Evolutionary conservation across 1,140 invertebrate species (phyloP).

Genomic region (Gryon sp.): DNA sequence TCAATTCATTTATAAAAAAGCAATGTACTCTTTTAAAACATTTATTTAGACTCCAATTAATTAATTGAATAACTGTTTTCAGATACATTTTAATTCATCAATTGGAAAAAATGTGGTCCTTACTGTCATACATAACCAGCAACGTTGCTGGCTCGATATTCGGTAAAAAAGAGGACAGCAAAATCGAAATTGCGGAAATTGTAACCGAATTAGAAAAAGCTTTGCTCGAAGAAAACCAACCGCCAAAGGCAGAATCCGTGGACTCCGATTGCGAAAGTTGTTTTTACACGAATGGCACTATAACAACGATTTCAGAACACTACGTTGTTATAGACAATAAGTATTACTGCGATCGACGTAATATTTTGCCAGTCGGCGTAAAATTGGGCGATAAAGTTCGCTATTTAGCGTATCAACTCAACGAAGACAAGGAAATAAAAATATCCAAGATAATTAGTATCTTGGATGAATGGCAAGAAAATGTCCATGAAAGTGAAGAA

Average conservation of each 20-base stretch:
- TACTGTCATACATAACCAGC: too few relatives aligned
- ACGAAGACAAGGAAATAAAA: conserved; percentile 62
- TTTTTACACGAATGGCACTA: conserved; percentile 67
- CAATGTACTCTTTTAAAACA: too few relatives aligned
- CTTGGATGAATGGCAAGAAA: conserved; percentile 62
- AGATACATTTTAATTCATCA: too few relatives aligned
- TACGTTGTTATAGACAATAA: conserved; percentile 69
- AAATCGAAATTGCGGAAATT: conserved; percentile 1
- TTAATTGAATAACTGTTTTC: too few relatives aligned
- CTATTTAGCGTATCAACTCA: conserved; percentile 65
- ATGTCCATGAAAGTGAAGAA: neutral
- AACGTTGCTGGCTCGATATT: too few relatives aligned
- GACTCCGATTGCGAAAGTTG: conserved; percentile 47
- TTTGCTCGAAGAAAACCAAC: neutral
- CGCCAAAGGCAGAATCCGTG: too few relatives aligned
- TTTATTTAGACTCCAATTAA: too few relatives aligned
- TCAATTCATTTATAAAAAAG: too few relatives aligned
- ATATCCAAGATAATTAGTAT: conserved; percentile 68
- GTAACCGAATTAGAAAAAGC: conserved; percentile 9
- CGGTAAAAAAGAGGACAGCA: neutral
- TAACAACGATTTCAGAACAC: conserved; percentile 60
- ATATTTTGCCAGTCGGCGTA: conserved; percentile 34
- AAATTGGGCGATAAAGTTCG: conserved; percentile 67
- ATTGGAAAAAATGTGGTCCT: too few relatives aligned
- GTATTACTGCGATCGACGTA: conserved; percentile 66